Percentiles rank a stretch among this genome's conserved stretches.
These are phyloP conservation scores for Pyrgilauda ruficollis DNA, from an alignment of 2,113 vertebrate species.

Conservation along the genomic window DNA sequence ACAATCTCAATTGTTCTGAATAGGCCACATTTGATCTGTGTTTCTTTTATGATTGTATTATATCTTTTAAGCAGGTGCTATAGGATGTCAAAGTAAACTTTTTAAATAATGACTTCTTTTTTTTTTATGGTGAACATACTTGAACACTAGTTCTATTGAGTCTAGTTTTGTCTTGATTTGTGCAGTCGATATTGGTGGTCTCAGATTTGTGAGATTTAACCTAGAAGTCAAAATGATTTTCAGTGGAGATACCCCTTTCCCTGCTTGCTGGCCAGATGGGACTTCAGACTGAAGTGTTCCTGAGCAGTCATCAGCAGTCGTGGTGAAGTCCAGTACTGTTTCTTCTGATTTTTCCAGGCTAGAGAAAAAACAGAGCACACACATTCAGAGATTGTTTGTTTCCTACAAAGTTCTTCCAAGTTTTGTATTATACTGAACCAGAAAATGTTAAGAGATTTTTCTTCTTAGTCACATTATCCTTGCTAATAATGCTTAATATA, in stretches of 20 bases:
- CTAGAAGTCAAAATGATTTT: not conserved
- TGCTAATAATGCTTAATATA: not conserved
- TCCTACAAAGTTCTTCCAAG: not conserved
- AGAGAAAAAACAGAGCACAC: not conserved
- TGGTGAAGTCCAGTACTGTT: not conserved
- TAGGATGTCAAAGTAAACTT: not conserved
- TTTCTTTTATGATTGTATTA: not conserved
- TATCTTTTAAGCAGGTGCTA: not conserved
- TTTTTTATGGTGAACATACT: not conserved
- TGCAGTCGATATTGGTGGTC: not conserved
- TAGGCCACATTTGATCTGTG: not conserved
- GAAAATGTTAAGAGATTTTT: not conserved
- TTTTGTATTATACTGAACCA: not conserved
- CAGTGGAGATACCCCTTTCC: not conserved
- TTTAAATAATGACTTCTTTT: not conserved
- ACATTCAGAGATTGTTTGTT: not conserved
- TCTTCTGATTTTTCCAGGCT: not conserved
- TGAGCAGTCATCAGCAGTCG: not conserved
- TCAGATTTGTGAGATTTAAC: not conserved
- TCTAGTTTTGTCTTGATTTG: not conserved
- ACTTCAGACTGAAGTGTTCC: not conserved
- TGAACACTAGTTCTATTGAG: not conserved
- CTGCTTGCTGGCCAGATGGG: not conserved
- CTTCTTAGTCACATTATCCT: not conserved
- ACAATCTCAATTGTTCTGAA: not conserved